Evolutionary conservation across 2,113 vertebrate species (phyloP), one percentile per base, ranked within the genome.

Genomic region (Neopipo cinnamomea): DNA sequence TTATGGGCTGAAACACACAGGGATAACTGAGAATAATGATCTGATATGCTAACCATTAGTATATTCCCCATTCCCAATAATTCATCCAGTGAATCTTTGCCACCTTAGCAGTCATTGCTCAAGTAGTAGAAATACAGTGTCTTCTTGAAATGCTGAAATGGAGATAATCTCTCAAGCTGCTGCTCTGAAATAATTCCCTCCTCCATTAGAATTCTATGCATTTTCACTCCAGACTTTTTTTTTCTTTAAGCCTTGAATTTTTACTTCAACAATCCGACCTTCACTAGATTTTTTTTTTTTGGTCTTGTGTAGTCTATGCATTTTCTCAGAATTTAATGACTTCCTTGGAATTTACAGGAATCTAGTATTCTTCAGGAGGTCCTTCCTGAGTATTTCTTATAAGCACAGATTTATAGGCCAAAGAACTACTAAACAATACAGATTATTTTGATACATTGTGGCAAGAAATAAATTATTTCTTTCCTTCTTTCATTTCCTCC

Each of bases 221-320:
- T 59, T 41, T 62, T 50, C 11, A 18, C 21, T 23, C 67, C 24
- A 52, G 6, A 10, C 5, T 18, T 83, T 68, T 72, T 79, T 27
- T 28, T 65, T 21, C 33, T 68, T 62, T 39, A 47, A 77, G n/a
- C 1, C 4, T 47, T 37, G 4, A 61, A 7, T 19, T 59, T 19
- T 76, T 23, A 35, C 30, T 63, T 73, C 44, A 66, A 22, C 3
- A 44, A 15, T 52, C 15, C 14, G 65, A 23, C 3, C 8, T 72
- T 53, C 30, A 37, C 3, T 2, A 9, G 3, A 28, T 30, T n/a
- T n/a, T n/a, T 30, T 30, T 30, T 25, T 77, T 41, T 73, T 49
- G 5, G 4, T 31, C 31, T 52, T 47, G 1, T 1, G 16, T 66
- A 44, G 46, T 66, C 4, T 33, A 18, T 31, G 1, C 17, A 24